A percentile compares a stretch with the other conserved stretches of the same genome.
phyloP scores from a whole-genome alignment of 1,140 invertebrate genomes.

The Calephelis nemesis region DNA sequence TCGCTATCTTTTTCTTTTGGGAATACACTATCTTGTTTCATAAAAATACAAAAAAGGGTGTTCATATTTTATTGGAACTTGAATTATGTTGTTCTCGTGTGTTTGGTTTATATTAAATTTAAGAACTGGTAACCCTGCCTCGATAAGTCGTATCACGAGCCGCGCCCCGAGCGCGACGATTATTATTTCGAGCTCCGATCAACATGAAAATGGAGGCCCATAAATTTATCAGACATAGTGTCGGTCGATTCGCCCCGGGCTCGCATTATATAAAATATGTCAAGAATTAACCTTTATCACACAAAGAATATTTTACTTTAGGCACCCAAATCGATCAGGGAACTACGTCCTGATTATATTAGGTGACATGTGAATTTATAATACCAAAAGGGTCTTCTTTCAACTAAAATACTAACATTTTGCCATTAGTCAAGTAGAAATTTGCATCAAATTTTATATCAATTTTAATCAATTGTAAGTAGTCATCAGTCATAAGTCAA shows the following conservation, averaged over 20 bases:
- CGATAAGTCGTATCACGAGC: conserved; percentile 42
- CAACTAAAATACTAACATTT: too few species aligned
- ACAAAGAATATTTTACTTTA: conserved; percentile 59
- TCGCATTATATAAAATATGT: conserved; percentile 77
- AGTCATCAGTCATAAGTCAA: too few species aligned
- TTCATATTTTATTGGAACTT: too few species aligned
- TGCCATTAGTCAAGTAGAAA: conserved; percentile 11
- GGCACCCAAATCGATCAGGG: conserved; percentile 36
- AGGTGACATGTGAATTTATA: conserved; percentile 3
- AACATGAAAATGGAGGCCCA: conserved; percentile 75
- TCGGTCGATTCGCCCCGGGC: conserved; percentile 64
- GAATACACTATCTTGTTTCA: too few species aligned
- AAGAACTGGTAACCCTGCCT: conserved; percentile 24
- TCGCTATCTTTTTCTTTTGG: too few species aligned
- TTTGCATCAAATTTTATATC: too few species aligned
- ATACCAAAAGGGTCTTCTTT: background rate
- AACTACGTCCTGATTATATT: conserved; percentile 45
- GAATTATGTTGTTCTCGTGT: too few species aligned
- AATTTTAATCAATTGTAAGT: too few species aligned
- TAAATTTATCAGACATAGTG: conserved; percentile 79
- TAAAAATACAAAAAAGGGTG: too few species aligned
- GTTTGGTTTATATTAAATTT: background rate
- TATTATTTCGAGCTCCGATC: conserved; percentile 76
- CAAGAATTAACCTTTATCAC: conserved; percentile 77
- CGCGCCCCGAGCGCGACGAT: conserved; percentile 69